phyloP scores from a whole-genome alignment of 1,140 invertebrate genomes.

The Musca domestica region DNA sequence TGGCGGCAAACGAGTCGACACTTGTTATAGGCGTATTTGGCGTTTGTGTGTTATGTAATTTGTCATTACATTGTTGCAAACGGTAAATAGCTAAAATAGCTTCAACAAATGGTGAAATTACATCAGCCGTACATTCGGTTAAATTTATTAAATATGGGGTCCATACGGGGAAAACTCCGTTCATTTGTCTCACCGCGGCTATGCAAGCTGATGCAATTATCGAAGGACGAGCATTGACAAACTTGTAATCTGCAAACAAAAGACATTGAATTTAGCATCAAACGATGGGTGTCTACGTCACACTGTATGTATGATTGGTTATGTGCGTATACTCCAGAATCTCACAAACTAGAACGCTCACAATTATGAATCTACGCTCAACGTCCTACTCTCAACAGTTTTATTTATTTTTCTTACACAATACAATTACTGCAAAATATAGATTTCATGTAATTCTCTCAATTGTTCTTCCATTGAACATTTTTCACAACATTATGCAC shows the following conservation, averaged over 20 bases:
- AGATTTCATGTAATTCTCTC: too few relatives aligned
- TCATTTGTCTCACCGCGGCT: slow-evolving; percentile 21
- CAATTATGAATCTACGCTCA: too few relatives aligned
- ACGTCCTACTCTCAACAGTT: too few relatives aligned
- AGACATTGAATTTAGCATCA: not conserved
- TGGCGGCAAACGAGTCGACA: not conserved
- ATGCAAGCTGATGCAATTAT: slow-evolving; percentile 24
- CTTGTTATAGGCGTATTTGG: slow-evolving; percentile 7
- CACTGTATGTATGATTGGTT: too few relatives aligned
- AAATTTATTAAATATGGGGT: slow-evolving; percentile 17
- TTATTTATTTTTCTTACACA: too few relatives aligned
- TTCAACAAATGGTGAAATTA: slow-evolving; percentile 14
- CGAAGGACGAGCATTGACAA: slow-evolving; percentile 22
- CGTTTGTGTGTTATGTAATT: not conserved
- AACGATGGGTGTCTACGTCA: not conserved
- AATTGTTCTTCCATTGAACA: too few relatives aligned
- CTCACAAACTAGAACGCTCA: not conserved
- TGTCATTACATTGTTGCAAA: slow-evolving; percentile 16
- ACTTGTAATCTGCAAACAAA: slow-evolving; percentile 23
- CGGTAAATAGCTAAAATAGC: slow-evolving; percentile 24
- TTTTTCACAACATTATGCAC: too few relatives aligned
- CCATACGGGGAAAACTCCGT: slow-evolving; percentile 18
- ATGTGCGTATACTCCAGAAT: too few relatives aligned
- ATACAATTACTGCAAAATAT: too few relatives aligned
- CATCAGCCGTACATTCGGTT: slow-evolving; percentile 19